Evolutionary conservation across 1,140 invertebrate species (phyloP), one percentile per base, ranked within the genome.

Genomic region (Oedothorax gibbosus): DNA sequence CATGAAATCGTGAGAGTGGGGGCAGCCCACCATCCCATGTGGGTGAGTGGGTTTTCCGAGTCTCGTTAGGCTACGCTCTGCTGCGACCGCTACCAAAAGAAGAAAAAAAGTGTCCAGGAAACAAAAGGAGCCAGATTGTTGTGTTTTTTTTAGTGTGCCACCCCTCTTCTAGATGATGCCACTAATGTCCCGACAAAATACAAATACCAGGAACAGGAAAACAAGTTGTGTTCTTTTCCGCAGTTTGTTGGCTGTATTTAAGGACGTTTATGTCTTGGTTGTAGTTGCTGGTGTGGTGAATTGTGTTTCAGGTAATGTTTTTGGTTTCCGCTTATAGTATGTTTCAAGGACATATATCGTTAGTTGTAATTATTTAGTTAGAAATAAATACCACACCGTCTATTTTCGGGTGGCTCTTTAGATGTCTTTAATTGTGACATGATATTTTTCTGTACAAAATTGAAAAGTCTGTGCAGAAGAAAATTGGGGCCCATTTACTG

Each of bases 1-100:
- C 79, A 53, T 82, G 79, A 82, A 73, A 82, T 71, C 79, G 79
- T 72, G 79, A 35, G 35, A 57, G 78, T 69, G 53, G 65, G 35
- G 79, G 79, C 53, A 18, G 11, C 35, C 68, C 14, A 21, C 21
- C 12, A 10, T 57, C 18, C 56, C 68, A 82, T 82, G 54, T 82
- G 57, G 79, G 79, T 72, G 68, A 73, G 73, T 72, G 53, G 69
- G 79, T 62, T 82, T 82, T 82, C 79, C 79, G 79, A 69, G 49
- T 60, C 68, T 54, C 18, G 35, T 20, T 73, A 50, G 71, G 79
- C 65, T 15, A 82, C 69, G 79, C 68, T 72, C 69, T 73, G 56
- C 35, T 71, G 69, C 49, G 79, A 57, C 68, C 79, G 79, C 53
- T 82, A 9, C 65, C 50, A 79, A 68, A 68, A 50, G 15, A 78